Percentiles rank a stretch among this genome's conserved stretches.
Evolutionary conservation across 2,113 vertebrate species (phyloP).

Genomic region (Hyaena hyaena): DNA sequence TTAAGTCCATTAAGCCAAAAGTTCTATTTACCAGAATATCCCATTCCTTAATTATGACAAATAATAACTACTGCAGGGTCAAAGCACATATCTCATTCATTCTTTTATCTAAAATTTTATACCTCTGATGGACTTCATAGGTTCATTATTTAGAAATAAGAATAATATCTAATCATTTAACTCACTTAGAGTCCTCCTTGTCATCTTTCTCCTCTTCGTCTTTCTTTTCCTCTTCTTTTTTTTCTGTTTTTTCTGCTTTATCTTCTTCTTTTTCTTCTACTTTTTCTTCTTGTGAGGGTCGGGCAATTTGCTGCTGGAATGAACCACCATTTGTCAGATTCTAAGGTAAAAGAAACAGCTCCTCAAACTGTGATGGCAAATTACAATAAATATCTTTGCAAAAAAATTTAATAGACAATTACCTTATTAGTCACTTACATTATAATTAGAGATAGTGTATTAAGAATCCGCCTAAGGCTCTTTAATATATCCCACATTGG

Average conservation of each 20-base stretch:
- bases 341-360: conserved; percentile 19
- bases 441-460: not conserved
- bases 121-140: not conserved
- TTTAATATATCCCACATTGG: no score
- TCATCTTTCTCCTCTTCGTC: conserved; percentile 99
- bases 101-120: conserved; percentile 2
- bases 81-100: not conserved
- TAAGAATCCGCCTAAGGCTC: not conserved
- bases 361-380: not conserved
- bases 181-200: conserved; percentile 97
- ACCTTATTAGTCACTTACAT: not conserved
- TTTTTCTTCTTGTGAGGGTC: conserved; percentile 98
- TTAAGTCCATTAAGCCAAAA: conserved; percentile 10
- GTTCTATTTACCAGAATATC: not conserved
- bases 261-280: conserved; percentile 97
- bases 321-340: conserved; percentile 67
- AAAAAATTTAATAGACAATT: not conserved
- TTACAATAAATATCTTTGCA: conserved; percentile 7
- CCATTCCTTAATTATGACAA: conserved; percentile 18
- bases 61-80: not conserved
- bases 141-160: conserved; percentile 27
- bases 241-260: conserved; percentile 95
- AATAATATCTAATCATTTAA: conserved; percentile 43
- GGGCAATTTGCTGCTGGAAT: conserved; percentile 94
- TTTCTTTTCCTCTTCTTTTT: conserved; percentile 99